Conservation (phyloP, 2,113 vertebrate species). For the Tupaia tana region DNA sequence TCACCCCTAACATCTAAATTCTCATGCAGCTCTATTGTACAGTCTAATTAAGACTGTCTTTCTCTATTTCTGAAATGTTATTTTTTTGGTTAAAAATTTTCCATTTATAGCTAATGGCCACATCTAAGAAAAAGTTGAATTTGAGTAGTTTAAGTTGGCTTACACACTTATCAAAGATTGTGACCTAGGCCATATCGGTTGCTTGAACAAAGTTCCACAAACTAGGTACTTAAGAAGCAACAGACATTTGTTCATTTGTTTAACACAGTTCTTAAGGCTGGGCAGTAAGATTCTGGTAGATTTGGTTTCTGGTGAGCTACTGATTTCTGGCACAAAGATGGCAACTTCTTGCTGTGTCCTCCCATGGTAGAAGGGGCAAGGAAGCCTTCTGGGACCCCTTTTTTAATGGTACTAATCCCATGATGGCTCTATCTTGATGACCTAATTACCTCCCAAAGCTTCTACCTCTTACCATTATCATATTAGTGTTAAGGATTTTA, state of each 20-base stretch:
- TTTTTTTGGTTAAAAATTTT: neutral
- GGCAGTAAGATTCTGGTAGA: neutral
- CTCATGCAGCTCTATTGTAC: neutral
- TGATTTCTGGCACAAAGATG: neutral
- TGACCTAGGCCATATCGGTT: neutral
- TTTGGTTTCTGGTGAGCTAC: neutral
- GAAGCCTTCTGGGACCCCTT: neutral
- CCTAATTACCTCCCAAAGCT: neutral
- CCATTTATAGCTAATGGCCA: neutral
- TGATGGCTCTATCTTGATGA: neutral
- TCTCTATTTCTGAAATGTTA: neutral
- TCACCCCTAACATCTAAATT: neutral
- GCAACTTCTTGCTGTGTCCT: neutral
- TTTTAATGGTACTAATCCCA: neutral
- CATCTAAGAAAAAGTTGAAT: neutral
- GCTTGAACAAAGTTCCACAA: neutral
- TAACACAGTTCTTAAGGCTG: neutral
- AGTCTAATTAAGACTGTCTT: neutral
- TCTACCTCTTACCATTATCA: neutral
- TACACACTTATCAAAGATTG: neutral
- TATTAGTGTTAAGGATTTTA: neutral
- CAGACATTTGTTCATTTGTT: neutral
- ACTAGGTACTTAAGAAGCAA: neutral
- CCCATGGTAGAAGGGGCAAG: neutral
- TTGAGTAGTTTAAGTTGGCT: neutral